Base-by-base conservation (phyloP, 2,888 invertebrate genomes). In the Acanthosepion lycidas region DNA sequence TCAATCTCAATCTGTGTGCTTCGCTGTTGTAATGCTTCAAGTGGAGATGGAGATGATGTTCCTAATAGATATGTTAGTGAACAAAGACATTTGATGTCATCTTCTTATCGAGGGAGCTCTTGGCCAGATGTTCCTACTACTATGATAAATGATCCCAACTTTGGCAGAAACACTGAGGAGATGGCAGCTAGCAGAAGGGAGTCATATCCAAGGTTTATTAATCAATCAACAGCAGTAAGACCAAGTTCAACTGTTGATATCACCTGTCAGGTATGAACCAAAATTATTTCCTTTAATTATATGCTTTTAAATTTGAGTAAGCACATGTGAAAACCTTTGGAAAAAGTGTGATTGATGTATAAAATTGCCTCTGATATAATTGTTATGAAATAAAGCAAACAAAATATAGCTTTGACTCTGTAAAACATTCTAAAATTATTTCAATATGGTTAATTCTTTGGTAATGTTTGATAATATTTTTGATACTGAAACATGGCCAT, bases 41-140 rank as follows among this genome's bases (percentile, higher is more conserved):
- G 64, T 64, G 64, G 20, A 64, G 64, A 64, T 64, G 64, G 64
- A 64, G 64, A 64, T 64, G 64, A 64, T 64, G 64, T 64, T 64
- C 8, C 64, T 64, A 64, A 64, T 64, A 64, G 64, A 64, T 64
- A 28, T 64, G 64, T 64, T 8, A 64, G 64, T 64, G 64, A 64
- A 64, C 64, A 64, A 64, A 64, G 64, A 64, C 64, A 64, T 64
- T 64, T 64, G 64, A 64, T 64, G 64, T 26, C 64, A 28, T 64
- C 64, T 26, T 64, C 64, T 64, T 64, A 64, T 64, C 64, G 64
- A 64, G 64, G 64, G 28, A 64, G 64, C 64, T 64, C 64, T 64
- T 64, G 64, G 64, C 64, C 64, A 64, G 64, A 64, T 64, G 64
- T 64, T 64, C 64, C 64, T 64, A 64, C 64, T 64, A 64, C 64